These are phyloP conservation scores for Eufriesea mexicana DNA, from an alignment of 1,140 invertebrate genomes.

Conservation along the genomic window DNA sequence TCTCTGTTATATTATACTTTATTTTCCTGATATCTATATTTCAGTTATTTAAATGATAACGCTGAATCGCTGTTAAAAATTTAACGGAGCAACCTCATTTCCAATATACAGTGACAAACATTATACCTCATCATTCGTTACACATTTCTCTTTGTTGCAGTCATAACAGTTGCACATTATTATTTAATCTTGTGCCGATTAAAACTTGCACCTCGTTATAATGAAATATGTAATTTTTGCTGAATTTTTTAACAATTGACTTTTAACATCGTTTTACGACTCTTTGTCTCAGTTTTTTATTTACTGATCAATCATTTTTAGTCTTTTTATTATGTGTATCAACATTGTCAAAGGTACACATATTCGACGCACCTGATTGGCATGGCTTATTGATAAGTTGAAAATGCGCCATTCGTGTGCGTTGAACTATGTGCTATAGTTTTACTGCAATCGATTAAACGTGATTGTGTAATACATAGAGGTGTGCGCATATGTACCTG, in stretches of 20 bases:
- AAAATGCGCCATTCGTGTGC: constrained; percentile 26
- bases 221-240: not conserved
- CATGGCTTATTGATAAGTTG: constrained; percentile 9
- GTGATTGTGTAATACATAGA: constrained; percentile 23
- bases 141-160: constrained; percentile 5
- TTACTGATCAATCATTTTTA: not conserved
- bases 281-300: not conserved
- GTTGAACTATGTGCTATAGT: constrained; percentile 16
- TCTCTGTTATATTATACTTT: constrained; percentile 65
- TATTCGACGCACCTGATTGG: constrained; percentile 2
- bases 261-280: not conserved
- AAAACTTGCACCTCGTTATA: not conserved
- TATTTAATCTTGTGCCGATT: constrained; percentile 15
- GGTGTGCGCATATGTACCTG: constrained; percentile 1
- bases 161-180: constrained; percentile 22
- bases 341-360: not conserved
- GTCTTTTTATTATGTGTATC: not conserved
- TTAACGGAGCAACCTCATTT: not conserved
- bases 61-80: not conserved
- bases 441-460: constrained; percentile 24
- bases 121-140: not conserved
- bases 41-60: constrained; percentile 8
- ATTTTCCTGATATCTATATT: constrained; percentile 7
- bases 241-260: too few relatives aligned
- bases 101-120: not conserved